A percentile compares a stretch with the other conserved stretches of the same genome.
phyloP scores from a whole-genome alignment of 2,888 invertebrate species.

The Melitaea athalia region DNA sequence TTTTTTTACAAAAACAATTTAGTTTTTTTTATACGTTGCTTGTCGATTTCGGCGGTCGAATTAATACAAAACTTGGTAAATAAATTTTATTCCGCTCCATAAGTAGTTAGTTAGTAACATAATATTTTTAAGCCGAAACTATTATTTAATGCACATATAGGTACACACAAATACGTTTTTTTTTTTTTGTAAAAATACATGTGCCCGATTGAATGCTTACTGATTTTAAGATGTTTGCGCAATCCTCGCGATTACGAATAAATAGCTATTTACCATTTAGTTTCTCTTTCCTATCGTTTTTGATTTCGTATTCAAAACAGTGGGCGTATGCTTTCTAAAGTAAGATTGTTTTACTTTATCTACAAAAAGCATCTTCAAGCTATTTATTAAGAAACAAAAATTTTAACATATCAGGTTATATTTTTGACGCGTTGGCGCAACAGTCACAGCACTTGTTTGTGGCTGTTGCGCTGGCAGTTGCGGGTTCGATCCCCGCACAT shows the following conservation, averaged over 20 bases:
- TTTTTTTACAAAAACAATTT: too few relatives aligned
- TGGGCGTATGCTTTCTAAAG: conserved; percentile 40
- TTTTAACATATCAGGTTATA: too few relatives aligned
- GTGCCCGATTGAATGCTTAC: neutral
- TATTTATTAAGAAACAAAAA: neutral
- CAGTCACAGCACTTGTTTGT: too few relatives aligned
- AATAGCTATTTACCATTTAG: conserved; percentile 28
- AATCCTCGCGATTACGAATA: conserved; percentile 36
- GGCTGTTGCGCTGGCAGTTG: too few relatives aligned
- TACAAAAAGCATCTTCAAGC: neutral
- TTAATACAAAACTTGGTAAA: too few relatives aligned
- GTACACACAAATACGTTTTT: neutral
- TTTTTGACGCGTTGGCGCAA: too few relatives aligned
- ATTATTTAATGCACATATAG: neutral
- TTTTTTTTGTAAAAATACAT: neutral
- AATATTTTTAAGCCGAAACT: too few relatives aligned
- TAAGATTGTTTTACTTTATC: conserved; percentile 9
- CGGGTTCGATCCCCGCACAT: too few relatives aligned
- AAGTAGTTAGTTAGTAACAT: too few relatives aligned
- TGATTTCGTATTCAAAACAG: conserved; percentile 58
- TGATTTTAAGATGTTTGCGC: conserved; percentile 31
- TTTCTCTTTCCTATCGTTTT: conserved; percentile 52
- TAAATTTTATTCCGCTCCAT: too few relatives aligned
- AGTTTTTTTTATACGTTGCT: too few relatives aligned
- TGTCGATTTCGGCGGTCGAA: too few relatives aligned